A percentile compares a stretch with the other conserved stretches of the same genome.
phyloP scores from a whole-genome alignment of 2,797 vertebrate genomes.

The Lithobates pipiens region DNA sequence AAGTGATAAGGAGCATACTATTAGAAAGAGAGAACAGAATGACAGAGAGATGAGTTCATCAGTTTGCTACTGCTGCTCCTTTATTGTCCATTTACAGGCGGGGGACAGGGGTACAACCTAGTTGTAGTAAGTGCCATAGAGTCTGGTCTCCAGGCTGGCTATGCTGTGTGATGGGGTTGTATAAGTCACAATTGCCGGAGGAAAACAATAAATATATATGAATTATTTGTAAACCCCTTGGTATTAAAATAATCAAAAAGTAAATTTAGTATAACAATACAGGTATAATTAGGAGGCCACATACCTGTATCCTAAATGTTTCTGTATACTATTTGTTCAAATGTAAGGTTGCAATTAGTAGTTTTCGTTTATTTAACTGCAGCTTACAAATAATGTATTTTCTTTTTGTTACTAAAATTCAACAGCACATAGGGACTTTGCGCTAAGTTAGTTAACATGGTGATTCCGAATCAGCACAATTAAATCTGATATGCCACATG shows the following conservation, averaged over 20 bases:
- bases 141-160: too few relatives aligned
- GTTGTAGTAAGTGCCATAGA: too few relatives aligned
- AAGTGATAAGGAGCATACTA: too few relatives aligned
- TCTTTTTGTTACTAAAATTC: not conserved
- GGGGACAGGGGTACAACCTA: too few relatives aligned
- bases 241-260: not conserved
- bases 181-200: too few relatives aligned
- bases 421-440: not conserved
- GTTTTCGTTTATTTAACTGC: not conserved
- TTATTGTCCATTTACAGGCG: too few relatives aligned
- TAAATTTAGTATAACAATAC: not conserved
- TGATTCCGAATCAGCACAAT: not conserved
- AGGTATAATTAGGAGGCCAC: not conserved
- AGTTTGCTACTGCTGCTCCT: too few relatives aligned
- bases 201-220: too few relatives aligned
- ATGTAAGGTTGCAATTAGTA: not conserved
- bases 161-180: too few relatives aligned
- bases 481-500: slow-evolving; percentile 4
- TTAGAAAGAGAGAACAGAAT: too few relatives aligned
- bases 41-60: too few relatives aligned
- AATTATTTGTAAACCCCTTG: too few relatives aligned
- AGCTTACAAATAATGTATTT: not conserved
- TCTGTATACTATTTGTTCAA: not conserved
- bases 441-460: not conserved
- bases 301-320: not conserved